phyloP scores from a whole-genome alignment of 2,113 vertebrate species.

The Pimephales promelas region DNA sequence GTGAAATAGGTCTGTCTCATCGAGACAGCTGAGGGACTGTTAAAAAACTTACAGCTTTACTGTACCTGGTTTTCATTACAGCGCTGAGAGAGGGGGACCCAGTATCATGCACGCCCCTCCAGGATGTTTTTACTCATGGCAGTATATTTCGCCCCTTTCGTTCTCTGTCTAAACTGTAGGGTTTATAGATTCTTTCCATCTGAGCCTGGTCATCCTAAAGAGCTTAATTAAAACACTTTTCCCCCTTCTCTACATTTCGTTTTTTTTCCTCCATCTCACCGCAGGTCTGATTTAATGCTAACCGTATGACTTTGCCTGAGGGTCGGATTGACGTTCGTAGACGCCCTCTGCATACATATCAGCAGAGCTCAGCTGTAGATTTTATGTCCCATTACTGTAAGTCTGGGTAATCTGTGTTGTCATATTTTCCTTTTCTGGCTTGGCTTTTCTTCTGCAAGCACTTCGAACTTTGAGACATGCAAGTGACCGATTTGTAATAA shows the following conservation, averaged over 20 bases:
- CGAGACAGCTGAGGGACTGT: constrained; percentile 22
- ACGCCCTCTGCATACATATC: constrained; percentile 70
- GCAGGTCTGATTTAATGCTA: constrained; percentile 68
- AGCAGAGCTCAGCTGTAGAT: constrained; percentile 64
- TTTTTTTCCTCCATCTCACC: constrained; percentile 55
- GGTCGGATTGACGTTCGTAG: constrained; percentile 68
- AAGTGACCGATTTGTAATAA: neutral
- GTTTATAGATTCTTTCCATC: constrained; percentile 73
- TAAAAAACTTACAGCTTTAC: neutral
- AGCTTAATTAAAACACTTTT: constrained; percentile 69
- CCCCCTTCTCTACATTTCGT: constrained; percentile 58
- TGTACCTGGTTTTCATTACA: constrained; percentile 37
- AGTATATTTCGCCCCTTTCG: constrained; percentile 43
- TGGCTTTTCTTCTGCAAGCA: neutral
- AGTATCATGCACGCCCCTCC: constrained; percentile 58
- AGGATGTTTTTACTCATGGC: constrained; percentile 53
- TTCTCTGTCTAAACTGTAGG: constrained; percentile 50
- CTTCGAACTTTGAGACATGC: neutral
- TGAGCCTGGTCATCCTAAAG: constrained; percentile 85
- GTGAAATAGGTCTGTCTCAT: neutral
- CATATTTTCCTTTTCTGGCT: constrained; percentile 9
- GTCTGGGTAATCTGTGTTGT: neutral
- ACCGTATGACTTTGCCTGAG: constrained; percentile 69
- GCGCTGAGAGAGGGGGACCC: constrained; percentile 61
- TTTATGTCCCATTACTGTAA: constrained; percentile 23